phyloP scores from a whole-genome alignment of 2,113 vertebrate species.

The Fregata magnificens region DNA sequence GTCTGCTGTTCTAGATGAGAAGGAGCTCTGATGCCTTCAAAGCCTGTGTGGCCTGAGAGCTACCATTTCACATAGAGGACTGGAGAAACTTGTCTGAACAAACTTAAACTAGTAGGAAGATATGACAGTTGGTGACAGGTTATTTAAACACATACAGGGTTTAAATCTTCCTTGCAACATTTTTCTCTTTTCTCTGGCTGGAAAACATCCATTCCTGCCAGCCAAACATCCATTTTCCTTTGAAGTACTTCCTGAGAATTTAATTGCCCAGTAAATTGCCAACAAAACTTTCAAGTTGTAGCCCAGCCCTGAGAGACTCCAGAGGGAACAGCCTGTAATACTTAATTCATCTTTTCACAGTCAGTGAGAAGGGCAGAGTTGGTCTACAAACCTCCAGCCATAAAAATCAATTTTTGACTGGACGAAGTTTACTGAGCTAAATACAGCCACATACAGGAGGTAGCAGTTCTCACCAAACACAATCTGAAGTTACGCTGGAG shows the following conservation, averaged over 20 bases:
- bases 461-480: not conserved
- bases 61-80: not conserved
- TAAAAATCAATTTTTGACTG: not conserved
- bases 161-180: not conserved
- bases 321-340: not conserved
- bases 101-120: not conserved
- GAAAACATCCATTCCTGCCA: conserved; percentile 6
- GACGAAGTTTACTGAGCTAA: not conserved
- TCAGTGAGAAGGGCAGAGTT: not conserved
- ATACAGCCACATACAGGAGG: not conserved
- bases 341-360: not conserved
- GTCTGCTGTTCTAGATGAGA: not conserved
- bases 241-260: conserved; percentile 29
- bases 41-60: not conserved
- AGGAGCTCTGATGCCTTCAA: not conserved
- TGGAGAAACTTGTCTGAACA: not conserved
- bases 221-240: not conserved
- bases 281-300: not conserved
- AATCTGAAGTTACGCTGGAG: not conserved
- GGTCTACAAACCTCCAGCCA: not conserved
- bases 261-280: conserved; percentile 17
- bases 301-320: not conserved
- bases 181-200: not conserved
- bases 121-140: not conserved
- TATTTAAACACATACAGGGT: not conserved